These are phyloP conservation scores for Pipra filicauda DNA, from an alignment of 2,113 vertebrate genomes.

Conservation along the genomic window DNA sequence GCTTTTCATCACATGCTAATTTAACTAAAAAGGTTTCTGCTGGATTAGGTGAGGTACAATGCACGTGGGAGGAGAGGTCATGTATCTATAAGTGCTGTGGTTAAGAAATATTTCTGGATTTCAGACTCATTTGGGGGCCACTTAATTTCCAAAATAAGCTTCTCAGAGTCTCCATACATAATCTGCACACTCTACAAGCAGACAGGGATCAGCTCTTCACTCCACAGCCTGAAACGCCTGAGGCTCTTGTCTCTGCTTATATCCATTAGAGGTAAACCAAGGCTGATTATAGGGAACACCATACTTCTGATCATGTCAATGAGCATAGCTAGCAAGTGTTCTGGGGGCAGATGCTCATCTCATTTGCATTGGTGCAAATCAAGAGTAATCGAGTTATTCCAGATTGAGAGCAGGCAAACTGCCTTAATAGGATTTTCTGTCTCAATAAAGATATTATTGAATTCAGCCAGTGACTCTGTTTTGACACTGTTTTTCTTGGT, in stretches of 20 bases:
- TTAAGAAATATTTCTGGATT: neutral
- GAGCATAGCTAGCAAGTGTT: constrained; percentile 42
- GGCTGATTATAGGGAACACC: constrained; percentile 47
- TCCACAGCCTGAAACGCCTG: constrained; percentile 27
- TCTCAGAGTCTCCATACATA: neutral
- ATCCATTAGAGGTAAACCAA: constrained; percentile 60
- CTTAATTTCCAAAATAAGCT: neutral
- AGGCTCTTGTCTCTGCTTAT: constrained; percentile 62
- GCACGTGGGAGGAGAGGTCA: neutral
- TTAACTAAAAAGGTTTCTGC: neutral
- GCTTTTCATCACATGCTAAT: neutral
- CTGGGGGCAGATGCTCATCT: constrained; percentile 48
- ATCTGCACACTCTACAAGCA: neutral
- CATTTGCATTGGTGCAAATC: constrained; percentile 61
- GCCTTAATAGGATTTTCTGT: constrained; percentile 44
- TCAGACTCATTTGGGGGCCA: neutral
- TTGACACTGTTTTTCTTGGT: constrained; percentile 35
- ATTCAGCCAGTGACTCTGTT: constrained; percentile 19
- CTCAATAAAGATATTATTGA: constrained; percentile 44
- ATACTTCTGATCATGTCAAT: constrained; percentile 58
- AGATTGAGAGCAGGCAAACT: neutral
- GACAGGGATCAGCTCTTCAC: constrained; percentile 3
- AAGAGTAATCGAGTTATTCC: constrained; percentile 49
- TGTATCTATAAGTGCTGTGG: neutral
- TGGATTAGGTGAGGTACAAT: neutral